Evolutionary conservation across 2,113 vertebrate genomes (phyloP).

Genomic region (Apteryx owenii): DNA sequence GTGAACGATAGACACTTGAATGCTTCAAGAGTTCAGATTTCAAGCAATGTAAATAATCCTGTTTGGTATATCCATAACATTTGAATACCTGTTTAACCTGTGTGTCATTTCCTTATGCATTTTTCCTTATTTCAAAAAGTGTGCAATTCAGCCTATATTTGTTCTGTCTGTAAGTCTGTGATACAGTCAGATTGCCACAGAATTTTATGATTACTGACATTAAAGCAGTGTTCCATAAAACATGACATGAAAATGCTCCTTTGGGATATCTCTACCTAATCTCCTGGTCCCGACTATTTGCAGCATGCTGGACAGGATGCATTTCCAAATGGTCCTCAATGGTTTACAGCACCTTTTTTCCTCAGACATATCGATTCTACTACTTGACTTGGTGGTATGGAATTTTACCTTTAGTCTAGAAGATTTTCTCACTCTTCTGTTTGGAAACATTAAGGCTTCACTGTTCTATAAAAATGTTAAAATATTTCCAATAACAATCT

Average conservation of each 20-base stretch:
- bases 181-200: neutral
- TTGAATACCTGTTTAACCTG: neutral
- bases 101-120: neutral
- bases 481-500: neutral
- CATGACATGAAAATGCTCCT: neutral
- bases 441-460: neutral
- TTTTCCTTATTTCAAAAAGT: neutral
- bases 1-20: neutral
- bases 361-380: neutral
- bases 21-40: neutral
- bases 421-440: neutral
- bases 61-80: neutral
- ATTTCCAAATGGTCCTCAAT: neutral
- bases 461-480: neutral
- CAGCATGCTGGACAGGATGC: neutral
- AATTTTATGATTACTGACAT: neutral
- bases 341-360: rapidly evolving
- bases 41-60: neutral
- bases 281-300: neutral
- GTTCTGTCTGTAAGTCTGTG: neutral
- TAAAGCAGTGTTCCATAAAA: neutral
- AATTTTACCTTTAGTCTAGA: neutral
- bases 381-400: neutral
- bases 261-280: neutral
- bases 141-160: neutral